Evolutionary conservation across 2,888 invertebrate species (phyloP).

Genomic region (Trichacis sp.): DNA sequence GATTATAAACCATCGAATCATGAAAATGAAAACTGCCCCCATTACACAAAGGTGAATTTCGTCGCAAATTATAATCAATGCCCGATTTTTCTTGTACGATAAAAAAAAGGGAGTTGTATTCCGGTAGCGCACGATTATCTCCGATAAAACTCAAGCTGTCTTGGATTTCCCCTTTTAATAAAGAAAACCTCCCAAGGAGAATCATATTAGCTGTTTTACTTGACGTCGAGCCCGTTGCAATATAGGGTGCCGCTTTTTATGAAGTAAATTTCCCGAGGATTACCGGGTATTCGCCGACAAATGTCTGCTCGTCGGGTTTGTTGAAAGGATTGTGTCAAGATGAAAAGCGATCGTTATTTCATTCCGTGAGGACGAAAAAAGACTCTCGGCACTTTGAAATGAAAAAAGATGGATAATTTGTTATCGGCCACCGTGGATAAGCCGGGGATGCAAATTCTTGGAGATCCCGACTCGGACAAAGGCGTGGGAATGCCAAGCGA

Average conservation of each 20-base stretch:
- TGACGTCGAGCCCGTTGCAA: conserved; percentile 25
- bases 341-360: conserved; percentile 6
- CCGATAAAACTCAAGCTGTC: conserved; percentile 33
- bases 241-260: conserved; percentile 34
- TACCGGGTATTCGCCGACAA: conserved; percentile 30
- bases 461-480: not conserved
- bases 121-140: conserved; percentile 10
- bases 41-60: too few relatives aligned
- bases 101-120: too few relatives aligned
- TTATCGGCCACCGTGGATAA: too few relatives aligned
- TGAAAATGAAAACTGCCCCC: too few relatives aligned
- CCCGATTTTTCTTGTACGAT: too few relatives aligned
- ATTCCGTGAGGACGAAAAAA: too few relatives aligned
- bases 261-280: conserved; percentile 36
- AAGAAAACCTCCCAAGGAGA: conserved; percentile 17
- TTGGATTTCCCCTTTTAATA: conserved; percentile 28
- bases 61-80: too few relatives aligned
- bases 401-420: too few relatives aligned
- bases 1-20: too few relatives aligned
- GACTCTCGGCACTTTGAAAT: too few relatives aligned
- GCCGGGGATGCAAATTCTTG: too few relatives aligned
- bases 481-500: not conserved
- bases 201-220: conserved; percentile 37
- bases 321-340: conserved; percentile 26
- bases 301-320: conserved; percentile 12